A percentile compares a stretch with the other conserved stretches of the same genome.
These are phyloP conservation scores for Platalea minor DNA, from an alignment of 2,797 vertebrate genomes.

Conservation along the genomic window DNA sequence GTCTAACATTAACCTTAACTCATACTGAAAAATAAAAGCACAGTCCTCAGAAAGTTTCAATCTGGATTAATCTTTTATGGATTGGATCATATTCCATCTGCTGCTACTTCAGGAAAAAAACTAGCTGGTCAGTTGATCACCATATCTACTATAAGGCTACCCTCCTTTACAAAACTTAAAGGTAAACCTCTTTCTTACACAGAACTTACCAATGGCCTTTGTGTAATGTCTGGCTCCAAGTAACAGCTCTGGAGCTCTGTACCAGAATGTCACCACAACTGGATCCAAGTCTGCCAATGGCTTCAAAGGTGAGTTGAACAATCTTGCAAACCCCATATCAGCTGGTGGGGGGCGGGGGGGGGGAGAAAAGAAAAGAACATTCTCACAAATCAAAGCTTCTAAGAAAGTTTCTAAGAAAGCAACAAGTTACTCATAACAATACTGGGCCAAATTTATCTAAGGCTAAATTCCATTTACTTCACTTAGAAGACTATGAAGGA, in stretches of 20 bases:
- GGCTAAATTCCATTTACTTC: background rate
- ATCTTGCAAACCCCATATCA: slow-evolving; percentile 91
- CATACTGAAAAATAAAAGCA: background rate
- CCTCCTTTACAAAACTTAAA: background rate
- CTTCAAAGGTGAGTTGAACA: slow-evolving; percentile 90
- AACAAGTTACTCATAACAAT: background rate
- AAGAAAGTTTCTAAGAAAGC: background rate
- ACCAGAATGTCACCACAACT: slow-evolving; percentile 91
- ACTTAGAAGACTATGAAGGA: background rate
- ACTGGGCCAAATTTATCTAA: background rate
- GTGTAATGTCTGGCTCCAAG: slow-evolving; percentile 96
- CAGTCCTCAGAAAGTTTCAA: background rate
- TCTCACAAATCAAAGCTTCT: background rate
- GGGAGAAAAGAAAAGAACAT: background rate
- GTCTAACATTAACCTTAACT: background rate
- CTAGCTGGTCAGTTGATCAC: background rate
- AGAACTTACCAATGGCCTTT: slow-evolving; percentile 94
- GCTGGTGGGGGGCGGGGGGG: slow-evolving; percentile 65
- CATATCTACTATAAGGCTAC: background rate
- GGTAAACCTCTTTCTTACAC: background rate
- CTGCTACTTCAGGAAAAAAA: background rate
- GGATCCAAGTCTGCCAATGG: slow-evolving; percentile 89
- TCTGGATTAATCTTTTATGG: background rate
- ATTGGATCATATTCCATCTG: background rate
- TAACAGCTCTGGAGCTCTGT: slow-evolving; percentile 87